Evolutionary conservation across 2,797 vertebrate species (phyloP).

Genomic region (Scolopax rusticola): DNA sequence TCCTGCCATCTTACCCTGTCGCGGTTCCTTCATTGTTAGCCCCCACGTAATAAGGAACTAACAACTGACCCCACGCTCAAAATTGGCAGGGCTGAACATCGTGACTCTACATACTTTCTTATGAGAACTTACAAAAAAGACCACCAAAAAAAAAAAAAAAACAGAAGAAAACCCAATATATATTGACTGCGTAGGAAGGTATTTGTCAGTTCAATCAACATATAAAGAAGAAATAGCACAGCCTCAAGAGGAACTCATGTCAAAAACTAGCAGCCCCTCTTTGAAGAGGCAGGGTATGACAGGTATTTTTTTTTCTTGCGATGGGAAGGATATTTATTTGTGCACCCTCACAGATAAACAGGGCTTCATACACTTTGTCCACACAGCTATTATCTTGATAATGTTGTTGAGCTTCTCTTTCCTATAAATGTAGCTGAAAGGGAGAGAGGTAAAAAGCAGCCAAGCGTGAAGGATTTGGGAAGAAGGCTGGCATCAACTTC

Average conservation of each 20-base stretch:
- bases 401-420: neutral
- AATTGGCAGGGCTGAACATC: neutral
- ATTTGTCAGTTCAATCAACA: neutral
- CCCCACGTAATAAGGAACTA: neutral
- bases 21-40: neutral
- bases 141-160: too few relatives aligned
- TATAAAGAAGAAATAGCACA: accelerated
- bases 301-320: neutral
- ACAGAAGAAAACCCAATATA: neutral
- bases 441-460: conserved; percentile 7
- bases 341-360: neutral
- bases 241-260: neutral
- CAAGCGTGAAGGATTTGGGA: conserved; percentile 2
- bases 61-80: neutral
- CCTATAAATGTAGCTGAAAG: neutral
- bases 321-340: neutral
- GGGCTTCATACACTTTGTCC: neutral
- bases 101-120: neutral
- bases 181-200: neutral
- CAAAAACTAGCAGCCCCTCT: neutral
- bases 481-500: neutral
- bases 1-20: neutral
- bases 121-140: neutral
- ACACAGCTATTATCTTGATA: neutral
- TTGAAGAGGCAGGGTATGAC: neutral